Evolutionary conservation across 2,797 vertebrate species (phyloP).

Genomic region (Scolopax bukidnonensis): DNA sequence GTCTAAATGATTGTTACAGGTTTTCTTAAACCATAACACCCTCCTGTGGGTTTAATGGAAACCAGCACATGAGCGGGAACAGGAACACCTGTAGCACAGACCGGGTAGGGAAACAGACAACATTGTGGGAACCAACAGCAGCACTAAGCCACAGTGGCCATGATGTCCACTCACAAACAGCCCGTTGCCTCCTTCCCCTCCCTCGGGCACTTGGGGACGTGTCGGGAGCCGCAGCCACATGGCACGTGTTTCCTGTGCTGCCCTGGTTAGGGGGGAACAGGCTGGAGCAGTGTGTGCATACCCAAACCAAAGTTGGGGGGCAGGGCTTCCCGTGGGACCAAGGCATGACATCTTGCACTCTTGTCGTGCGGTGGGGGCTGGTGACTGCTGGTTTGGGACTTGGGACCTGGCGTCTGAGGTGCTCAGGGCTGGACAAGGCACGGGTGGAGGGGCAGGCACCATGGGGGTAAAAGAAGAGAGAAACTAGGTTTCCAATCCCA

Average conservation of each 20-base stretch:
- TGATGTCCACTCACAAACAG: neutral
- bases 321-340: fast-evolving
- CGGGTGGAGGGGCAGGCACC: fast-evolving
- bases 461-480: neutral
- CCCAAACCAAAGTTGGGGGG: neutral
- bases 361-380: fast-evolving
- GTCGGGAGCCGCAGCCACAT: neutral
- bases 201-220: fast-evolving
- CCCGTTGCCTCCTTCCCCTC: neutral
- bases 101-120: fast-evolving
- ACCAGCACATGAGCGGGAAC: neutral
- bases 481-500: neutral
- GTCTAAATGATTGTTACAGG: too few relatives aligned
- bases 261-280: neutral
- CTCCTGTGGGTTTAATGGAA: neutral
- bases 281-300: neutral
- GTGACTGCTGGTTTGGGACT: neutral
- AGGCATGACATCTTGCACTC: neutral
- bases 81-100: fast-evolving
- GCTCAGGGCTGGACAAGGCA: neutral
- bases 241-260: neutral
- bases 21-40: neutral
- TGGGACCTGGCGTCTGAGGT: neutral
- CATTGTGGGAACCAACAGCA: neutral
- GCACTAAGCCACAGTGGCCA: fast-evolving